Conservation (phyloP, 2,888 invertebrate genomes). For the Leucoma salicis region DNA sequence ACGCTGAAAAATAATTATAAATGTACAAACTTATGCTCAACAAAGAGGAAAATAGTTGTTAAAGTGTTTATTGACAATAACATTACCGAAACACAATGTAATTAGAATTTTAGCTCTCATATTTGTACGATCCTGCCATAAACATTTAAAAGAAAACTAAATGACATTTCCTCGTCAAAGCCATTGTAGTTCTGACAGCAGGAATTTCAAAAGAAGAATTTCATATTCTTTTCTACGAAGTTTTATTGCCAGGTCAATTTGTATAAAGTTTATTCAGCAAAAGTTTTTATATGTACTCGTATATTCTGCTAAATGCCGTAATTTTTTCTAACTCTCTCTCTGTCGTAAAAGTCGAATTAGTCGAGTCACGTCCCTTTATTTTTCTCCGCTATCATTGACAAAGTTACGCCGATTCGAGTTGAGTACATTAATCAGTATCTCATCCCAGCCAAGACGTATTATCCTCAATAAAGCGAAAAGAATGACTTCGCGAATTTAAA, state of each 20-base stretch:
- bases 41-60: background rate
- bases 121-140: constrained; percentile 42
- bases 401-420: constrained; percentile 70
- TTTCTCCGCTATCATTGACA: constrained; percentile 76
- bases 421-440: constrained; percentile 78
- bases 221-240: constrained; percentile 20
- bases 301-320: constrained; percentile 13
- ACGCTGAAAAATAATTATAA: constrained; percentile 31
- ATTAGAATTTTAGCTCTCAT: constrained; percentile 52
- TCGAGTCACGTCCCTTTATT: constrained; percentile 78
- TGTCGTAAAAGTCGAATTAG: constrained; percentile 68
- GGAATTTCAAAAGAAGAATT: constrained; percentile 66
- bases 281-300: constrained; percentile 22
- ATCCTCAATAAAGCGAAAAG: constrained; percentile 79
- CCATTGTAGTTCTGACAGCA: constrained; percentile 45
- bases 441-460: constrained; percentile 74
- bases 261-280: constrained; percentile 9
- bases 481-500: constrained; percentile 79
- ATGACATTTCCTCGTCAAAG: constrained; percentile 41
- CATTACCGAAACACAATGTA: constrained; percentile 53
- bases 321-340: constrained; percentile 30
- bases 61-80: background rate
- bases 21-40: constrained; percentile 7
- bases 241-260: constrained; percentile 23
- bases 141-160: constrained; percentile 42